Percentiles rank a stretch among this genome's conserved stretches.
Evolutionary conservation across 2,113 vertebrate species (phyloP).

Genomic region (Hyaena hyaena): DNA sequence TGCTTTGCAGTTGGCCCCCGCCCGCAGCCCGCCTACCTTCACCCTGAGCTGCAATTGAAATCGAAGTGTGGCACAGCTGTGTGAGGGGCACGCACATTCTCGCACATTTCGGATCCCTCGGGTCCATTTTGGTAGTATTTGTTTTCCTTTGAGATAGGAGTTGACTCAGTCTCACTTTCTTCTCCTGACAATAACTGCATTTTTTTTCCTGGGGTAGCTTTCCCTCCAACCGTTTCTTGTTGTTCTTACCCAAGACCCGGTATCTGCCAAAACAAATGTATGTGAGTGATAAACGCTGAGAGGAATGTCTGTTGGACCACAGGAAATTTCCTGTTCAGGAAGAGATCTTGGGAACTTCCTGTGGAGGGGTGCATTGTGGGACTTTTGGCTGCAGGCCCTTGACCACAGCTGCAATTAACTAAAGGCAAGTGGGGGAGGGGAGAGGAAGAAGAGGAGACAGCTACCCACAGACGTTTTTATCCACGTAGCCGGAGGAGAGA

Average conservation of each 20-base stretch:
- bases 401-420: conserved; percentile 88
- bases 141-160: conserved; percentile 71
- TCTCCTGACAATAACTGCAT: conserved; percentile 70
- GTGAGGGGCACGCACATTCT: background rate
- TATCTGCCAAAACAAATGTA: conserved; percentile 89
- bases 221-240: conserved; percentile 83
- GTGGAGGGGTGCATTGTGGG: conserved; percentile 90
- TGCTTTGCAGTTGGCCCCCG: background rate
- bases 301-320: conserved; percentile 91
- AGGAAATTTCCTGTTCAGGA: conserved; percentile 96
- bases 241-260: conserved; percentile 84
- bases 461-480: conserved; percentile 69
- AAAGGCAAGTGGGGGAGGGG: conserved; percentile 43
- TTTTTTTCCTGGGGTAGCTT: conserved; percentile 50
- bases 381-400: conserved; percentile 87
- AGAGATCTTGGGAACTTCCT: conserved; percentile 95
- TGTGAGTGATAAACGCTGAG: conserved; percentile 87
- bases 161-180: conserved; percentile 76
- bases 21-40: background rate
- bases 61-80: background rate
- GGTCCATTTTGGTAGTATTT: conserved; percentile 46
- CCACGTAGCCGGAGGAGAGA: conserved; percentile 43
- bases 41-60: background rate
- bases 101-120: background rate
- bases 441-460: conserved; percentile 68